Evolutionary conservation across 2,113 vertebrate genomes (phyloP), one percentile per base, ranked within the genome.

Genomic region (Callocephalon fimbriatum): DNA sequence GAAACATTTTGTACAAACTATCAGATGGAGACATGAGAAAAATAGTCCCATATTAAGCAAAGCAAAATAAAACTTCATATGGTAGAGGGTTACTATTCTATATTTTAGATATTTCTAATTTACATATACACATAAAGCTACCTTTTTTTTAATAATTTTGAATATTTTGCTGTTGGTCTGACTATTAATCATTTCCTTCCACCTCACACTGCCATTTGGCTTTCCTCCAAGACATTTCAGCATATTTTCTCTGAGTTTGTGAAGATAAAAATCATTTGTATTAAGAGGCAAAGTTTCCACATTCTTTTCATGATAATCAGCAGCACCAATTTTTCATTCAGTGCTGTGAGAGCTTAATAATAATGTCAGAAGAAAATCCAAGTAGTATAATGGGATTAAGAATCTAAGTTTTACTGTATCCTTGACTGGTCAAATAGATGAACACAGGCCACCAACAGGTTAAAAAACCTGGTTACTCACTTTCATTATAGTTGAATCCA

Each of bases 231-330:
- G n/a, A 38, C 4, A 78, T 90, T 80, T 86, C 62, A 89, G 12
- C 50, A 68, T 87, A 94, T 93, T 78, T 88, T 47, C 19, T 93
- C 45, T 19, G 47, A 91, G 21, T 42, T 77, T 88, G 26, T 42
- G 56, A 89, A 91, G 62, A 92, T 93, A 90, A 86, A 78, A 94
- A 75, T 74, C 6, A 80, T 93, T 88, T 75, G 14, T 56, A 38
- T 72, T 66, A 74, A 61, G 68, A 58, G 11, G 15, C 45, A 84
- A 88, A 71, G 12, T 91, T 97, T 95, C 35, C 19, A 42, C 54
- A 54, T 47, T 58, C 12, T 86, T 94, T 93, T 95, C 7, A 40
- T 58, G 27, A 74, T 61, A 59, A 27, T 61, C 32, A 9, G 15
- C 38, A 90, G 18, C 10, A 53, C 27, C 23, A 83, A 25, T 72